A percentile compares a stretch with the other conserved stretches of the same genome.
Conservation (phyloP, 2,113 vertebrate species). For the Turnix velox region DNA sequence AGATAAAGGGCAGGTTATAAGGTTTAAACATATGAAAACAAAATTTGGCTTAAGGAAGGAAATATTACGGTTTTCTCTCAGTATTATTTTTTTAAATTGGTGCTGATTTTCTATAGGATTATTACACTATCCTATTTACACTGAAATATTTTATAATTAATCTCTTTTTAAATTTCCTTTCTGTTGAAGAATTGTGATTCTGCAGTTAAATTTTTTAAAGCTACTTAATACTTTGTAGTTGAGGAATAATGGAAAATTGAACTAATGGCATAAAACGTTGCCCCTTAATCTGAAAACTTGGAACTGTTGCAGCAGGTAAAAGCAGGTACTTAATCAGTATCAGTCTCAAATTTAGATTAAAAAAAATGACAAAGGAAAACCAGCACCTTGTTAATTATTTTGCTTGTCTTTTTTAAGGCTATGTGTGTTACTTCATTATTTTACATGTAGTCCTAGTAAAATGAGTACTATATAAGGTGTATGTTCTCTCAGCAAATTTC, state of each 20-base stretch:
- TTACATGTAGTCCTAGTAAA: neutral
- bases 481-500: conserved; percentile 1
- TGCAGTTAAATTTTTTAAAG: neutral
- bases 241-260: neutral
- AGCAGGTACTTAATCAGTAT: neutral
- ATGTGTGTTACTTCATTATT: neutral
- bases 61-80: neutral
- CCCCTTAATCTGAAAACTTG: neutral
- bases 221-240: neutral
- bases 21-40: neutral
- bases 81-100: neutral
- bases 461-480: neutral
- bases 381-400: neutral
- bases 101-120: neutral
- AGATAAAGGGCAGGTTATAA: neutral
- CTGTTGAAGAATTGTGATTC: neutral
- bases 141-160: neutral
- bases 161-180: neutral
- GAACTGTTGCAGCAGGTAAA: neutral
- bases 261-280: neutral
- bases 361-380: neutral
- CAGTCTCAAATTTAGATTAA: neutral
- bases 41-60: neutral
- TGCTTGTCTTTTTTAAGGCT: neutral
- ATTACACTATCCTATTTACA: neutral